phyloP scores from a whole-genome alignment of 2,888 invertebrate genomes.

The Heliconius erato region DNA sequence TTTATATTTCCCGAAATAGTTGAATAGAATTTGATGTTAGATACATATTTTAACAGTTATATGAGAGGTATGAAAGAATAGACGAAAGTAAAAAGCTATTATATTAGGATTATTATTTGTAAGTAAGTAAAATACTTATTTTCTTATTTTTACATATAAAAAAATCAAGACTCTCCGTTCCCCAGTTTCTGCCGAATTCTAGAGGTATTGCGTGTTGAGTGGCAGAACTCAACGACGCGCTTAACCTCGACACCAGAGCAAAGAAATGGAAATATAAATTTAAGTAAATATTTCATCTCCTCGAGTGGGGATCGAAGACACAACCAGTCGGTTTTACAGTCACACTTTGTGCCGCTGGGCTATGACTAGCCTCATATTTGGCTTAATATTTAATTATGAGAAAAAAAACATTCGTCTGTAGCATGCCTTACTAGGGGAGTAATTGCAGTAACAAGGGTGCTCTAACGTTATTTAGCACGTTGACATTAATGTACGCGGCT shows the following conservation, averaged over 20 bases:
- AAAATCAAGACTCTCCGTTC: no score
- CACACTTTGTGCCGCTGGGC: no score
- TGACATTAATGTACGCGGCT: slow-evolving; percentile 75
- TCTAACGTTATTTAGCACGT: slow-evolving; percentile 81
- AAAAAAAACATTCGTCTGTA: not conserved
- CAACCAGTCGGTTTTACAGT: no score
- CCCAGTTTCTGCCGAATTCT: no score
- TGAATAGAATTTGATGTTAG: not conserved
- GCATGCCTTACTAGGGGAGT: slow-evolving; percentile 60
- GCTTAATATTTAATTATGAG: not conserved
- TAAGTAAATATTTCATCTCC: no score
- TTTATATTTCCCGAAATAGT: not conserved
- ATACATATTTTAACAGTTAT: not conserved
- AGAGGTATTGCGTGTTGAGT: no score
- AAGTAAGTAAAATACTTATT: not conserved
- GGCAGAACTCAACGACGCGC: no score
- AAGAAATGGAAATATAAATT: no score
- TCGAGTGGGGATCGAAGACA: no score
- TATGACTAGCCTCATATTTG: not conserved
- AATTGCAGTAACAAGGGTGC: slow-evolving; percentile 83
- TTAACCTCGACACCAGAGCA: no score
- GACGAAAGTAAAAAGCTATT: no score
- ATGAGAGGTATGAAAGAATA: not conserved
- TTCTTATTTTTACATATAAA: not conserved
- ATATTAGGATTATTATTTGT: no score